Base-by-base conservation (phyloP, 2,888 invertebrate genomes). In the Dasysyrphus albostriatus region DNA sequence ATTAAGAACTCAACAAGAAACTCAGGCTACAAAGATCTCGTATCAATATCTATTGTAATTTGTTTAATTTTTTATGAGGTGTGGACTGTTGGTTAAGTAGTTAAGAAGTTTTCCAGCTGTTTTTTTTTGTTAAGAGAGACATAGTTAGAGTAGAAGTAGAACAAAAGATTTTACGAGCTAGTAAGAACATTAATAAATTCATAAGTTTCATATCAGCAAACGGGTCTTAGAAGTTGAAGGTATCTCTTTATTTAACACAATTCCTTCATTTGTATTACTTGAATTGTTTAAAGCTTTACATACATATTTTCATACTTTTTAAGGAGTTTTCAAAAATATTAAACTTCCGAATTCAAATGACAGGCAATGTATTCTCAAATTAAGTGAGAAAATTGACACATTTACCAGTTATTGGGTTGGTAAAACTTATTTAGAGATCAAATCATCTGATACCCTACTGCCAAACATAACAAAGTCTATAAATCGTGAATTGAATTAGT, bases 401-500 rank as follows among this genome's bases (percentile, higher is more conserved):
- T 42, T 2, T 16, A 24, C 24, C 42, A 42, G 24, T 47, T 47
- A 32, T 47, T 44, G 1, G n/a, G 44, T 47, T 32, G 1, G 6
- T 3, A 44, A 39, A 44, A 14, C 1, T 44, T 29, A 44, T 63
- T 59, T 39, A 8, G 39, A 51, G 39, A 59, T 47, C 14, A 51
- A 47, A 12, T 24, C 12, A 7, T n/a, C 6, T 42, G 19, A 9
- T 9, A 2, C 56, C n/a, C 5, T 9, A 8, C 54, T 24, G 44
- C 10, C 19, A 51, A 34, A 39, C 10, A n/a, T n/a, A 2, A 8
- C 29, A 16, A 6, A 81, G 73, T 77, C 37, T 61, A 85, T 81
- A 85, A 81, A 85, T 85, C 81, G 76, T 69, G 44, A 63, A 70
- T 19, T 12, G 54, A 77, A 63, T 74, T 58, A 70, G 70, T 78